Evolutionary conservation across 2,797 vertebrate species (phyloP), one percentile per base, ranked within the genome.

Genomic region (Myotis findleyi): DNA sequence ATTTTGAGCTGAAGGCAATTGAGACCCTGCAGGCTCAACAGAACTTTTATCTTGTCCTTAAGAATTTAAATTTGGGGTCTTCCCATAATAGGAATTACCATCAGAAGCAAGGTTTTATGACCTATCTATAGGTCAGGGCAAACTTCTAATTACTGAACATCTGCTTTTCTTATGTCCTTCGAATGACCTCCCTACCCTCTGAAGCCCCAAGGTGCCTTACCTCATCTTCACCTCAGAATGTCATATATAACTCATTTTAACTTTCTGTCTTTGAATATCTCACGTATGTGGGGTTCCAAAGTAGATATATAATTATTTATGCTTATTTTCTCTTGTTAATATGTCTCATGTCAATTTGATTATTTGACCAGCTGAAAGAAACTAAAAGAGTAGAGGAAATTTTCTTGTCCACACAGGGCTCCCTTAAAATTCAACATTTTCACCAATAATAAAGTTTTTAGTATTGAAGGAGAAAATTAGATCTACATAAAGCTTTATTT

Each of bases 381-480:
- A 27, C 27, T 64, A 44, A 17, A 44, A 81, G 17, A 41, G 38
- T 21, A 44, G 16, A 44, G 55, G 25, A 80, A 81, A 81, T 27
- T 44, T 62, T 44, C 38, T 81, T 62, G 16, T 18, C 17, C 6
- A 62, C 25, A 62, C n/a, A 96, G 20, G 21, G 18, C 17, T 87
- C 27, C 44, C 25, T 62, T 71, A 85, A 95, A 90, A 64, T 87
- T 83, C 30, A 51, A 41, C 17, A n/a, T 81, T 88, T 64, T 77
- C 53, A 84, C 9, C 64, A 80, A 72, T 81, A 73, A 79, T 76
- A 83, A 68, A 59, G 11, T 90, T 89, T 91, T 95, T 11, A 76
- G 25, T 38, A 73, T 6, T 79, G 33, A 77, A 92, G 47, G 84
- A 94, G 47, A 80, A 91, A 82, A 95, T 90, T 77, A 77, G 36